These are phyloP conservation scores for Galagoides demidoff DNA, from an alignment of 2,797 vertebrate genomes.

Conservation along the genomic window DNA sequence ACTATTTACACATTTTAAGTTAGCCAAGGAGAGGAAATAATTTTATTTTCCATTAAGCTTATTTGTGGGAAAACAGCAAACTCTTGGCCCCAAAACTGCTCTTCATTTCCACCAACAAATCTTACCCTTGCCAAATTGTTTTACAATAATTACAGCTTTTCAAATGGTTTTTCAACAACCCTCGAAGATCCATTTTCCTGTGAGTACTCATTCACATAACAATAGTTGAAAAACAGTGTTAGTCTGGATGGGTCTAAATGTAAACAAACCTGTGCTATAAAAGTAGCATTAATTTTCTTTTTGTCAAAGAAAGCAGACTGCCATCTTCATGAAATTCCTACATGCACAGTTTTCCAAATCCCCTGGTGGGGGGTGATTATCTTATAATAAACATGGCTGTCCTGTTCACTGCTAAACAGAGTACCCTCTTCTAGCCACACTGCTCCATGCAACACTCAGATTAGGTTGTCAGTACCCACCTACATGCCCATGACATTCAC, in stretches of 20 bases:
- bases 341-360: not conserved
- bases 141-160: slow-evolving; percentile 73
- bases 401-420: not conserved
- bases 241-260: slow-evolving; percentile 74
- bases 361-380: not conserved
- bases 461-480: not conserved
- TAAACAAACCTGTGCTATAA: slow-evolving; percentile 36
- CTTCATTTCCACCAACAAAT: slow-evolving; percentile 70
- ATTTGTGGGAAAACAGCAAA: slow-evolving; percentile 73
- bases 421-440: not conserved
- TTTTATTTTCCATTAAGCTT: slow-evolving; percentile 77
- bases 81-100: slow-evolving; percentile 71
- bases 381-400: not conserved
- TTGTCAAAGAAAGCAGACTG: slow-evolving; percentile 71
- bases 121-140: slow-evolving; percentile 59
- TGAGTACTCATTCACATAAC: slow-evolving; percentile 74
- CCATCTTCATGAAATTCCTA: not conserved
- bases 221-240: slow-evolving; percentile 82
- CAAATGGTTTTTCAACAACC: slow-evolving; percentile 73
- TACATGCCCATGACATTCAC: not conserved
- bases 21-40: slow-evolving; percentile 61
- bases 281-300: slow-evolving; percentile 72
- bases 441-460: not conserved
- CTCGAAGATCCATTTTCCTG: slow-evolving; percentile 78
- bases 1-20: slow-evolving; percentile 64